Evolutionary conservation across 2,888 invertebrate species (phyloP).

Genomic region (Rutpela maculata): DNA sequence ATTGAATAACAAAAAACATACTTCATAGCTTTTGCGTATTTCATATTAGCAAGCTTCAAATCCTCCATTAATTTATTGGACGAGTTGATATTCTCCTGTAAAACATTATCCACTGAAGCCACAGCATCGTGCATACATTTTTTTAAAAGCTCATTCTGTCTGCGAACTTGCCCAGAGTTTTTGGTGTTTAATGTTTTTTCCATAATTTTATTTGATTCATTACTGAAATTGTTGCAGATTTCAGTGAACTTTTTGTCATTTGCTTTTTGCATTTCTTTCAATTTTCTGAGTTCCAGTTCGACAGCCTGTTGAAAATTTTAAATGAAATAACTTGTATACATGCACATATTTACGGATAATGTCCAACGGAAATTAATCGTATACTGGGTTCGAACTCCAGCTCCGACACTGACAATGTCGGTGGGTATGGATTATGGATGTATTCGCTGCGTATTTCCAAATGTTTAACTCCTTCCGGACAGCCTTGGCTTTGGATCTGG

Average conservation of each 20-base stretch:
- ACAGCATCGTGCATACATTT: slow-evolving; percentile 19
- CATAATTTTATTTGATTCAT: slow-evolving; percentile 42
- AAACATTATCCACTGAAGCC: neutral
- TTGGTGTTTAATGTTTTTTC: slow-evolving; percentile 23
- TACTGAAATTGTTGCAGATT: slow-evolving; percentile 29
- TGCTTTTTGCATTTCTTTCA: slow-evolving; percentile 41
- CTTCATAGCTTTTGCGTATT: slow-evolving; percentile 50
- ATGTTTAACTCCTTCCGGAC: too few species aligned
- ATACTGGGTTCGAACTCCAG: too few species aligned
- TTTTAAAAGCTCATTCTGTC: slow-evolving; percentile 37
- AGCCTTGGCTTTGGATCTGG: too few species aligned
- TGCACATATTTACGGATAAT: too few species aligned
- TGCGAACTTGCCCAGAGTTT: slow-evolving; percentile 38
- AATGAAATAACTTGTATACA: too few species aligned
- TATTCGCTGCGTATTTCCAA: too few species aligned
- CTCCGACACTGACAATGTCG: too few species aligned
- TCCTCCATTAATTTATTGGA: slow-evolving; percentile 41
- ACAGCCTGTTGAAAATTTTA: slow-evolving; percentile 43
- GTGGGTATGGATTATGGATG: too few species aligned
- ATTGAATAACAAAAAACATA: slow-evolving; percentile 17
- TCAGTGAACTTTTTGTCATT: slow-evolving; percentile 39
- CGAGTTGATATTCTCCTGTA: neutral
- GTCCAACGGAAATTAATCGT: too few species aligned
- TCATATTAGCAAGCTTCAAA: slow-evolving; percentile 48
- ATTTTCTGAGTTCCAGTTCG: slow-evolving; percentile 35